These are phyloP conservation scores for Scyliorhinus canicula DNA, from an alignment of 2,797 vertebrate genomes.

Conservation along the genomic window DNA sequence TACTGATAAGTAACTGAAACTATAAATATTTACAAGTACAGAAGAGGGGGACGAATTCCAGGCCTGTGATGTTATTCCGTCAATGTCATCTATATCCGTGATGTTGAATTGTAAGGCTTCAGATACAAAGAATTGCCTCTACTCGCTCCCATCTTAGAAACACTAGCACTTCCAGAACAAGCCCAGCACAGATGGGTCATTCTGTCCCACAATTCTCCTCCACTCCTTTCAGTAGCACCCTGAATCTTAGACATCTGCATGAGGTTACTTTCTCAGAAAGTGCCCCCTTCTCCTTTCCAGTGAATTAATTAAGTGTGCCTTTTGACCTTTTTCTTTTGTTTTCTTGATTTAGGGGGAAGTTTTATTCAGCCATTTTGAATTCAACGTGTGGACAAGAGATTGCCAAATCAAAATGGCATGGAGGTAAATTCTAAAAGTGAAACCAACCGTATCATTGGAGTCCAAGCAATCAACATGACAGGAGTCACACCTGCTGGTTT, in stretches of 20 bases:
- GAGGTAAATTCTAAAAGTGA: background rate
- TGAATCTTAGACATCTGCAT: background rate
- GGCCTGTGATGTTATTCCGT: background rate
- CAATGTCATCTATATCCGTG: background rate
- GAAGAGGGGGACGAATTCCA: background rate
- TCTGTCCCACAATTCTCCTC: background rate
- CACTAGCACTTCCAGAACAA: background rate
- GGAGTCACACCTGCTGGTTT: background rate
- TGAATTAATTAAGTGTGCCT: background rate
- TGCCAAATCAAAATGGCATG: too few relatives aligned
- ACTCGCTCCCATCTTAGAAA: background rate
- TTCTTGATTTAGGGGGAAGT: slow-evolving; percentile 1
- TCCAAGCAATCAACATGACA: background rate
- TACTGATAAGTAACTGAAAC: background rate
- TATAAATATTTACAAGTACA: background rate
- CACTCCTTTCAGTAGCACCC: background rate
- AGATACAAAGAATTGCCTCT: background rate
- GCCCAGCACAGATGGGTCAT: background rate
- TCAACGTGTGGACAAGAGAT: background rate
- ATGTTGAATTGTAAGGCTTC: background rate
- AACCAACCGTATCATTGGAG: background rate
- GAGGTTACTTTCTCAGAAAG: background rate
- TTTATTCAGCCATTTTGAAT: background rate
- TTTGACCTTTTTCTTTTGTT: background rate
- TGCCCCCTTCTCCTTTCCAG: background rate